Percentiles rank a stretch among this genome's conserved stretches.
Conservation (phyloP, 1,140 invertebrate genomes). For the Drosophila setifemur region DNA sequence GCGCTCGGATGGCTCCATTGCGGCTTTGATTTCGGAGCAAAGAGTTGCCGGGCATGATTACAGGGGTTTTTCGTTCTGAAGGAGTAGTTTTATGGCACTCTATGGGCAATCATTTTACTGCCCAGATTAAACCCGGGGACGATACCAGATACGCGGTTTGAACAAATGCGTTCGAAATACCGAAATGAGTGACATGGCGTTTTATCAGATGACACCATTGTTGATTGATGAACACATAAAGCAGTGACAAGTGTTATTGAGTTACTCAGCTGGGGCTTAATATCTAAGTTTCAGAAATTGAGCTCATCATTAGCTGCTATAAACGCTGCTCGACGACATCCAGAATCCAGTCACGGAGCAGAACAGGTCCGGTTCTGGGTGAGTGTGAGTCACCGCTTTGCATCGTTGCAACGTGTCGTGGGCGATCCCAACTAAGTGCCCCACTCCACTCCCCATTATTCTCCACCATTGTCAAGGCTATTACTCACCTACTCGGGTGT, state of each 20-base stretch:
- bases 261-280: neutral
- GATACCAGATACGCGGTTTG: neutral
- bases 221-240: conserved; percentile 14
- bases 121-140: neutral
- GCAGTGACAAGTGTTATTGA: conserved; percentile 3
- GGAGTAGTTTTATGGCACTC: neutral
- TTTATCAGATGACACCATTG: conserved; percentile 15
- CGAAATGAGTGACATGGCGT: conserved; percentile 9
- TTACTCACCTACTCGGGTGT: conserved; percentile 21
- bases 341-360: conserved; percentile 25
- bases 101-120: neutral
- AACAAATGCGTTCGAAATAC: neutral
- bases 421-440: conserved; percentile 2
- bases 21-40: conserved; percentile 34
- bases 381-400: conserved; percentile 14
- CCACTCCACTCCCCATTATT: conserved; percentile 1
- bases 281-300: neutral
- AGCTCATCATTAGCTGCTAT: conserved; percentile 14
- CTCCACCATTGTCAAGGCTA: conserved; percentile 1
- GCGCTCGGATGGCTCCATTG: conserved; percentile 44
- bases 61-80: neutral
- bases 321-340: neutral
- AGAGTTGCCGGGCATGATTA: conserved; percentile 26
- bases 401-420: neutral
- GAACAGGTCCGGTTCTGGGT: conserved; percentile 15